phyloP scores from a whole-genome alignment of 2,797 vertebrate genomes.

The Thaleichthys pacificus region DNA sequence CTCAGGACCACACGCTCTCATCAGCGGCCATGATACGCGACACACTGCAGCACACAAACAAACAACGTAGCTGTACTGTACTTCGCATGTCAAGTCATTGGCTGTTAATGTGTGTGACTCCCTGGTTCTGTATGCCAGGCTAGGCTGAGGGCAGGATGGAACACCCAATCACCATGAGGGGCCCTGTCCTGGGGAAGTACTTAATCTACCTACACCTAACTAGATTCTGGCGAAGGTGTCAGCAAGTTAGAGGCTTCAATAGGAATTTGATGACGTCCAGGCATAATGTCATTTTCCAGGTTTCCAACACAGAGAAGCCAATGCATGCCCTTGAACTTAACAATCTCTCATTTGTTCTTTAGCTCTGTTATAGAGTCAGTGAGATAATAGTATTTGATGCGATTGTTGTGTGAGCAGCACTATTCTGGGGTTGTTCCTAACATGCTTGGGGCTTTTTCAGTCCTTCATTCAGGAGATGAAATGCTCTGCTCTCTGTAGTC shows the following conservation, averaged over 20 bases:
- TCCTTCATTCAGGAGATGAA: not conserved
- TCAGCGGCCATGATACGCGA: conserved; percentile 44
- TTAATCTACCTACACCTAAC: no score
- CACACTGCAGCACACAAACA: conserved; percentile 25
- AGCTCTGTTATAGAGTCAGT: not conserved
- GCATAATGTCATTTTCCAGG: not conserved
- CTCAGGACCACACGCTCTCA: not conserved
- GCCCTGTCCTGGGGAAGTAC: no score
- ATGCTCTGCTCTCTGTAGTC: not conserved
- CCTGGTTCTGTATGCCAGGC: not conserved
- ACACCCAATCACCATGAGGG: no score
- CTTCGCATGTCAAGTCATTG: no score
- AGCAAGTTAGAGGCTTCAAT: not conserved
- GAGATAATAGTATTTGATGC: not conserved
- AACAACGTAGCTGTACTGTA: not conserved
- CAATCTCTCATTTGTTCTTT: not conserved
- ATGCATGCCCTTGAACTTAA: not conserved
- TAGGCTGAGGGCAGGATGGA: not conserved
- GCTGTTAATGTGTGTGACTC: no score
- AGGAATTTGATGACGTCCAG: not conserved
- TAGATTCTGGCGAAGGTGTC: no score
- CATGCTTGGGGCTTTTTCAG: not conserved
- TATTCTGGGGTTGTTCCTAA: not conserved
- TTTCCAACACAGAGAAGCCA: not conserved
- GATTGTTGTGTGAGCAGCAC: not conserved